These are phyloP conservation scores for Congeria kusceri DNA, from an alignment of 2,888 invertebrate genomes.

Conservation along the genomic window DNA sequence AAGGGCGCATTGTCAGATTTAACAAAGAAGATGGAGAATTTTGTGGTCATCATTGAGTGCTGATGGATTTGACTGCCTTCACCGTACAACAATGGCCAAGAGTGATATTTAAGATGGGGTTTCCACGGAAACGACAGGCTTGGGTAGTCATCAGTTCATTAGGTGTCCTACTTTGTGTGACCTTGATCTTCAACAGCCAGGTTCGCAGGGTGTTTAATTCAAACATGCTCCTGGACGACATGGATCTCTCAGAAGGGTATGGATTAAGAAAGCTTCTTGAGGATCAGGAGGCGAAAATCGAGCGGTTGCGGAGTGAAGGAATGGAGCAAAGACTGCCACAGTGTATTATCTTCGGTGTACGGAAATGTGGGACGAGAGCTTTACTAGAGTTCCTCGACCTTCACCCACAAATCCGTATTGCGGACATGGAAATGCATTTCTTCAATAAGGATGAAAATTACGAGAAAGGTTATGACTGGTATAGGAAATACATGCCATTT, in stretches of 20 bases:
- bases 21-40: no score
- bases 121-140: slow-evolving; percentile 49
- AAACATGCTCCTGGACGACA: slow-evolving; percentile 42
- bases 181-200: slow-evolving; percentile 64
- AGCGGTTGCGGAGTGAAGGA: slow-evolving; percentile 56
- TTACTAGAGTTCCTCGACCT: slow-evolving; percentile 85
- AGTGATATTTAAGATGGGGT: slow-evolving; percentile 31
- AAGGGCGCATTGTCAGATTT: no score
- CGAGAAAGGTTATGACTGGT: slow-evolving; percentile 96
- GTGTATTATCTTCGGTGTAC: slow-evolving; percentile 86
- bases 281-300: slow-evolving; percentile 61
- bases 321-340: slow-evolving; percentile 82
- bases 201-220: slow-evolving; percentile 63
- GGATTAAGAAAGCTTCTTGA: slow-evolving; percentile 70
- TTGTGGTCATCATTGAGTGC: no score
- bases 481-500: slow-evolving; percentile 94
- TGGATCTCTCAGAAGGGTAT: slow-evolving; percentile 56
- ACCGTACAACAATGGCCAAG: slow-evolving; percentile 14
- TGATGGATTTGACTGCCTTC: no score
- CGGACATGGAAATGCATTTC: slow-evolving; percentile 98
- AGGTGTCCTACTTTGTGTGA: slow-evolving; percentile 61
- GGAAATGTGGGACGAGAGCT: slow-evolving; percentile 86
- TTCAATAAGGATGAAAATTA: slow-evolving; percentile 95
- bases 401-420: slow-evolving; percentile 93
- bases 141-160: slow-evolving; percentile 64